Evolutionary conservation across 2,888 invertebrate species (phyloP).

Genomic region (Ennomos quercinarius): DNA sequence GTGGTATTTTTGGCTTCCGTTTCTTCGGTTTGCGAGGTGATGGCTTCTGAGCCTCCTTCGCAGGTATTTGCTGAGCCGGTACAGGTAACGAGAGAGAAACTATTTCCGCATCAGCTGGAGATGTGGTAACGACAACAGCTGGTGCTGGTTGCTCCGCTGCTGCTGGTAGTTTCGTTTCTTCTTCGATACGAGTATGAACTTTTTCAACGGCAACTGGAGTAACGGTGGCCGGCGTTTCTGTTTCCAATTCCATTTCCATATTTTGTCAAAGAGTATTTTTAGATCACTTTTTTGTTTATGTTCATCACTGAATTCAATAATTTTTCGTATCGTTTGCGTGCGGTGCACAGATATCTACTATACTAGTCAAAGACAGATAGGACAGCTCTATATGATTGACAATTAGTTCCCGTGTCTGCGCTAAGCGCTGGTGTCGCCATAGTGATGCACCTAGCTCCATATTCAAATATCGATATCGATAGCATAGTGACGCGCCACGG

Average conservation of each 20-base stretch:
- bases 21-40: slow-evolving; percentile 85
- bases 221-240: slow-evolving; percentile 19
- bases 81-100: slow-evolving; percentile 20
- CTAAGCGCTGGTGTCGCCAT: too few relatives aligned
- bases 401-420: too few relatives aligned
- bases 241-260: slow-evolving; percentile 24
- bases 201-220: slow-evolving; percentile 18
- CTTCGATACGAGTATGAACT: slow-evolving; percentile 21
- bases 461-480: too few relatives aligned
- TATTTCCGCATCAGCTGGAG: slow-evolving; percentile 20
- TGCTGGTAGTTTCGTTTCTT: slow-evolving; percentile 30
- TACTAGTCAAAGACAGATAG: too few relatives aligned
- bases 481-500: too few relatives aligned
- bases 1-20: slow-evolving; percentile 88
- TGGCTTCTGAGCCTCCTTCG: slow-evolving; percentile 63
- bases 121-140: slow-evolving; percentile 10
- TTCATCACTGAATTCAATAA: too few relatives aligned
- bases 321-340: too few relatives aligned
- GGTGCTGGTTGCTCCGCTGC: slow-evolving; percentile 21
- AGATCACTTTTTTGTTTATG: too few relatives aligned
- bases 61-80: slow-evolving; percentile 18
- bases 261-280: too few relatives aligned
- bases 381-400: too few relatives aligned
- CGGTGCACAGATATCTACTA: too few relatives aligned
- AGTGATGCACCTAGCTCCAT: too few relatives aligned